These are phyloP conservation scores for Myiotriccus ornatus DNA, from an alignment of 2,797 vertebrate species.

Conservation along the genomic window DNA sequence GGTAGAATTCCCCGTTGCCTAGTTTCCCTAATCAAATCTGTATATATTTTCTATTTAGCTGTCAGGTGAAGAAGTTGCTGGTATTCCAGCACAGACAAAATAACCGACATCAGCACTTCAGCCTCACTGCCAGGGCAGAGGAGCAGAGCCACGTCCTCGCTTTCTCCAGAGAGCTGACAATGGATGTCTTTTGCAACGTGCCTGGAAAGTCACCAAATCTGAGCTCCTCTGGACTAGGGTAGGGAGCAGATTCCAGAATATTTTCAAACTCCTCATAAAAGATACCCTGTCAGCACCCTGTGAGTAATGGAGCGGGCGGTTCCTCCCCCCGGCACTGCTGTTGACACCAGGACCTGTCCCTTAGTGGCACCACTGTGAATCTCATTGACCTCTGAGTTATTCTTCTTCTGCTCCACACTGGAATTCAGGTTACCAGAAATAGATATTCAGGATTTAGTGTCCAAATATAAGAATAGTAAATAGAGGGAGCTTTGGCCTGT, in stretches of 20 bases:
- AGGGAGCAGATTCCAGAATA: neutral
- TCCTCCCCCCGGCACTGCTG: neutral
- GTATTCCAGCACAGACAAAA: neutral
- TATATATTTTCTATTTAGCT: neutral
- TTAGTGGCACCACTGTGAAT: neutral
- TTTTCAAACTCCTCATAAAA: neutral
- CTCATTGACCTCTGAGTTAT: neutral
- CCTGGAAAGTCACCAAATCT: neutral
- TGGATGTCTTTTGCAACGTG: neutral
- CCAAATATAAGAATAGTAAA: neutral
- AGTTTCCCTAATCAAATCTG: neutral
- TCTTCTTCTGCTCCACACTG: neutral
- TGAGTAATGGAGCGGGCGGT: neutral
- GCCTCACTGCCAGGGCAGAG: neutral
- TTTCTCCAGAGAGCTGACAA: neutral
- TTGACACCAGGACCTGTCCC: neutral
- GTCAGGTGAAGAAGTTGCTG: neutral
- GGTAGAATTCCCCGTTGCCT: neutral
- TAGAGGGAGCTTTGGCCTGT: neutral
- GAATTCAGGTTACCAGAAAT: neutral
- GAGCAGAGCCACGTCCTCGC: neutral
- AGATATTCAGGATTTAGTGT: constrained; percentile 7
- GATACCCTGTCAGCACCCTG: neutral
- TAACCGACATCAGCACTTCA: neutral
- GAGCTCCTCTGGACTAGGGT: neutral